Conservation (phyloP, 2,797 vertebrate species). For the Galaxias olidus region DNA sequence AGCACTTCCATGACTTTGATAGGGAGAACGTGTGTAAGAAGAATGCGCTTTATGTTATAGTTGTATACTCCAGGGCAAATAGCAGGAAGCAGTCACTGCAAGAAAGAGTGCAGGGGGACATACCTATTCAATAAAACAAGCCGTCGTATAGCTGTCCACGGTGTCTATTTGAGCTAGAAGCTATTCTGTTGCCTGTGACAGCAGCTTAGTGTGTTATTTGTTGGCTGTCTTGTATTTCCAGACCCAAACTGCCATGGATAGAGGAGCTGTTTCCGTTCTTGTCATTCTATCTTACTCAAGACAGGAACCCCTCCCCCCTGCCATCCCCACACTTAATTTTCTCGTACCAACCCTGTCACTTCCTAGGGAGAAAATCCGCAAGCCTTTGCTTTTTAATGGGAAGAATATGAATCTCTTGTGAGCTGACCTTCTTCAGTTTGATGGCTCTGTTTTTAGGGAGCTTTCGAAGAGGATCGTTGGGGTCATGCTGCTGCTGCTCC, state of each 20-base stretch:
- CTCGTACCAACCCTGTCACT: slow-evolving; percentile 74
- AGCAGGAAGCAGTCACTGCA: no score
- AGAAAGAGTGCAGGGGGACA: no score
- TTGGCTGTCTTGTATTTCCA: neutral
- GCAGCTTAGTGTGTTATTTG: no score
- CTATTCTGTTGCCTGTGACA: no score
- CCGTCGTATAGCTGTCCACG: no score
- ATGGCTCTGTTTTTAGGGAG: slow-evolving; percentile 89
- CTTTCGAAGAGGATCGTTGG: slow-evolving; percentile 85
- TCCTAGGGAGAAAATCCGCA: slow-evolving; percentile 93
- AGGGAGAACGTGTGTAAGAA: slow-evolving; percentile 39
- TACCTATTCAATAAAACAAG: no score
- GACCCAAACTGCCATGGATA: neutral
- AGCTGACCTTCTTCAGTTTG: slow-evolving; percentile 99
- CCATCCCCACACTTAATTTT: neutral
- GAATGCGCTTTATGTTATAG: slow-evolving; percentile 41
- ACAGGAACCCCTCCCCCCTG: slow-evolving; percentile 26
- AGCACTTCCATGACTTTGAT: slow-evolving; percentile 38
- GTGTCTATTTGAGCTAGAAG: no score
- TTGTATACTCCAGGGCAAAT: no score
- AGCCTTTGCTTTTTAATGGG: slow-evolving; percentile 98
- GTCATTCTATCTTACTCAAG: slow-evolving; percentile 23
- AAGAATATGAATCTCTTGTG: slow-evolving; percentile 97
- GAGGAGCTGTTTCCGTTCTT: slow-evolving; percentile 19
- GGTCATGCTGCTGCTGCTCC: slow-evolving; percentile 78